These are phyloP conservation scores for Anaspis maculata DNA, from an alignment of 2,888 invertebrate genomes.

Conservation along the genomic window DNA sequence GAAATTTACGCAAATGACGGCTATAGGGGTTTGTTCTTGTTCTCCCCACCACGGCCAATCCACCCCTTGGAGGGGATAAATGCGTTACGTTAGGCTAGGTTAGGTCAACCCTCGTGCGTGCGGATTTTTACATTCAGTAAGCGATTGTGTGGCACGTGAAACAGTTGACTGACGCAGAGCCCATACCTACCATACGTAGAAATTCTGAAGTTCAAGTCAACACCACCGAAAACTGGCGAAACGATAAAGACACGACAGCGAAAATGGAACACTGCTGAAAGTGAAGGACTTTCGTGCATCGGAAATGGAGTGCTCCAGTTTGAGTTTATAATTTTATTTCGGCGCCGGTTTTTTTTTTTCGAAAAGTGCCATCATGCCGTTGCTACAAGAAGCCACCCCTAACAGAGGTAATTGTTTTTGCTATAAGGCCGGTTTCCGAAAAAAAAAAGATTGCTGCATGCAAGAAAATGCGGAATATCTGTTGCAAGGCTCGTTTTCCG, in stretches of 20 bases:
- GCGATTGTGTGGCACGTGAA: conserved; percentile 28
- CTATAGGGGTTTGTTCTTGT: conserved; percentile 34
- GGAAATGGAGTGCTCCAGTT: too few species aligned
- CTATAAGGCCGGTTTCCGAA: too few species aligned
- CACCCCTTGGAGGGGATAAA: conserved; percentile 33
- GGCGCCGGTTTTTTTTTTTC: too few species aligned
- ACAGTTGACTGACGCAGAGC: conserved; percentile 18
- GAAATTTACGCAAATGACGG: too few species aligned
- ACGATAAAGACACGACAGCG: too few species aligned
- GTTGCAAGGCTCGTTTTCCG: too few species aligned
- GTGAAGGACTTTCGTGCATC: conserved; percentile 18
- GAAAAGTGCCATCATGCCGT: too few species aligned
- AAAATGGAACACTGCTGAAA: conserved; percentile 18
- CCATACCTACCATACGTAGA: conserved; percentile 2
- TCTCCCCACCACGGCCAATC: conserved; percentile 30
- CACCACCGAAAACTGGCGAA: too few species aligned
- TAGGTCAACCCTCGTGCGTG: conserved; percentile 41
- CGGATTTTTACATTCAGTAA: conserved; percentile 37
- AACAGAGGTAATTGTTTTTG: conserved; percentile 34
- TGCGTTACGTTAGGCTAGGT: conserved; percentile 41
- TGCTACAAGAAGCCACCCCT: conserved; percentile 38
- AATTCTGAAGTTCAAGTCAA: conserved; percentile 8
- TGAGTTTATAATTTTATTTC: too few species aligned
- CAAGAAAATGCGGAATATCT: too few species aligned
- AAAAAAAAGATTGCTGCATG: too few species aligned